Percentiles rank a stretch among this genome's conserved stretches.
Evolutionary conservation across 2,113 vertebrate species (phyloP).

Genomic region (Scalopus aquaticus): DNA sequence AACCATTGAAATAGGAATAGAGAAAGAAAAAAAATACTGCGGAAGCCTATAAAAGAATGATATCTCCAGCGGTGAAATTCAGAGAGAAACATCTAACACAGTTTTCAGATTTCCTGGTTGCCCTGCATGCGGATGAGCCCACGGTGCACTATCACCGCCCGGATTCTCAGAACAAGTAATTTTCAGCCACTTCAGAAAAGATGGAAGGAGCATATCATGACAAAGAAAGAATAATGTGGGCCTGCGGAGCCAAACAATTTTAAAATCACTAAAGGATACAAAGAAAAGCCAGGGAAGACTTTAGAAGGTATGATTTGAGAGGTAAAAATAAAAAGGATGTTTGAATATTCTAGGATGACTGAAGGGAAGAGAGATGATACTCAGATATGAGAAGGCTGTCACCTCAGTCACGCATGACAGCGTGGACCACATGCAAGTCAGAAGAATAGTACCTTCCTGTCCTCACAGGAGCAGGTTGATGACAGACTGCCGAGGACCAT

Average conservation of each 20-base stretch:
- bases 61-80: not conserved
- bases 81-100: not conserved
- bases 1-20: not conserved
- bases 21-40: not conserved
- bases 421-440: not conserved
- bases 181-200: not conserved
- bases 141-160: not conserved
- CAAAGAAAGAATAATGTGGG: not conserved
- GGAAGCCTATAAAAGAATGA: not conserved
- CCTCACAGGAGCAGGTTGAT: not conserved
- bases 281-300: conserved; percentile 5
- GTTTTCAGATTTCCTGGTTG: not conserved
- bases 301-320: conserved; percentile 17
- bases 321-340: not conserved
- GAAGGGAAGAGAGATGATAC: not conserved
- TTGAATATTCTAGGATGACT: not conserved
- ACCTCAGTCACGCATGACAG: not conserved
- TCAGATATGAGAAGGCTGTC: not conserved
- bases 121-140: not conserved
- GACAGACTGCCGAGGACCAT: not conserved
- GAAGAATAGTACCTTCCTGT: not conserved
- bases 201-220: not conserved
- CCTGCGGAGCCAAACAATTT: not conserved
- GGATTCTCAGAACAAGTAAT: not conserved
- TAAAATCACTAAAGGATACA: not conserved